Evolutionary conservation across 1,140 invertebrate species (phyloP).

Genomic region (Neelides sp.): DNA sequence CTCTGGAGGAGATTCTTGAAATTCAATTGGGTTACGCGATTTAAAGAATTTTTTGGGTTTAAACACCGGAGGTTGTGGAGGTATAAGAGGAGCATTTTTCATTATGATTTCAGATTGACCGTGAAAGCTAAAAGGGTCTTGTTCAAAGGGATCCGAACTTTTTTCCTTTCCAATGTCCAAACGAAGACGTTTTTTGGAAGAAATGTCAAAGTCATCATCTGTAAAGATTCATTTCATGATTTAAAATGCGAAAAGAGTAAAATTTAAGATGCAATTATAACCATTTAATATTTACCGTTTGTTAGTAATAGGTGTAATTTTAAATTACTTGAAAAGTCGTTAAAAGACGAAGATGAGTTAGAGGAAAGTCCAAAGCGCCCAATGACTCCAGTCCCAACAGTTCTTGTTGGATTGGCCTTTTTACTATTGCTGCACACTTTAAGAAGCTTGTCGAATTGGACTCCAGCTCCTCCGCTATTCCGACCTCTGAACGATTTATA

Average conservation of each 20-base stretch:
- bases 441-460: slow-evolving; percentile 56
- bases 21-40: slow-evolving; percentile 42
- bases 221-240: slow-evolving; percentile 13
- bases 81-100: slow-evolving; percentile 33
- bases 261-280: neutral
- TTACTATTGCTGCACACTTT: slow-evolving; percentile 51
- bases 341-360: slow-evolving; percentile 59
- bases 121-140: neutral
- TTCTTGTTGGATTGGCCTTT: slow-evolving; percentile 59
- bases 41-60: slow-evolving; percentile 86
- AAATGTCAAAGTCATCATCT: neutral
- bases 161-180: neutral
- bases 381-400: slow-evolving; percentile 69
- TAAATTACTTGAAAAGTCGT: slow-evolving; percentile 19
- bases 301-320: slow-evolving; percentile 46
- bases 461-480: slow-evolving; percentile 39
- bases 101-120: neutral
- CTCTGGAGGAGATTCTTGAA: slow-evolving; percentile 13
- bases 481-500: too few relatives aligned
- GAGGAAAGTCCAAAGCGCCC: slow-evolving; percentile 88
- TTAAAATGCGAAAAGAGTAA: neutral
- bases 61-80: slow-evolving; percentile 27
- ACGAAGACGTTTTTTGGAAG: slow-evolving; percentile 16
- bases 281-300: neutral
- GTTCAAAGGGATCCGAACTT: neutral